Conservation (phyloP, 2,797 vertebrate species). For the Tragopan temminckii region DNA sequence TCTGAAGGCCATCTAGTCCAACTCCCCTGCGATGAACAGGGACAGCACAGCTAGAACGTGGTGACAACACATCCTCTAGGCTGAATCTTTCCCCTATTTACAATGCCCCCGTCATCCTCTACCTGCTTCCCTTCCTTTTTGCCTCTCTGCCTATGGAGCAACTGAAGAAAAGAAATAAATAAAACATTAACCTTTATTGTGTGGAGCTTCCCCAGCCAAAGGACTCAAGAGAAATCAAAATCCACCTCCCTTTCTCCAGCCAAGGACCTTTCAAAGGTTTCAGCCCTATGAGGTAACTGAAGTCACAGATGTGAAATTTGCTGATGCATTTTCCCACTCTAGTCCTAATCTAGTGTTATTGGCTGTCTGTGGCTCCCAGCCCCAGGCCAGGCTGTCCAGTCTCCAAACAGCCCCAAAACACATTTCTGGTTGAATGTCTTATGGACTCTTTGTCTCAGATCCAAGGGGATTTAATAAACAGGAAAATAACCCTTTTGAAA, state of each 20-base stretch:
- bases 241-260: not conserved
- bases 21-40: too few relatives aligned
- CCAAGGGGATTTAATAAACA: slow-evolving; percentile 26
- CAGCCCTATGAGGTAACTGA: not conserved
- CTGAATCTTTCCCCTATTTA: not conserved
- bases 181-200: not conserved
- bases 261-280: not conserved
- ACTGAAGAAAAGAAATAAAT: not conserved
- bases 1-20: too few relatives aligned
- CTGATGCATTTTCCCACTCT: not conserved
- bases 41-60: too few relatives aligned
- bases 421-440: slow-evolving; percentile 7
- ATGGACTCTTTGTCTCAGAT: not conserved
- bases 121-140: not conserved
- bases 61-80: not conserved
- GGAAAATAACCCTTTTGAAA: slow-evolving; percentile 60
- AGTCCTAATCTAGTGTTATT: not conserved
- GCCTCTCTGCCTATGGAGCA: not conserved
- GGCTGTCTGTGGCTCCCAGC: not conserved
- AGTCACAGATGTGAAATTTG: not conserved
- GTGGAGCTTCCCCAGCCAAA: not conserved
- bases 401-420: slow-evolving; percentile 23
- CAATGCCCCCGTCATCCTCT: not conserved
- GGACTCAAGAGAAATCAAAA: not conserved
- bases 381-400: not conserved